Evolutionary conservation across 2,113 vertebrate genomes (phyloP).

Genomic region (Pluvialis apricaria): DNA sequence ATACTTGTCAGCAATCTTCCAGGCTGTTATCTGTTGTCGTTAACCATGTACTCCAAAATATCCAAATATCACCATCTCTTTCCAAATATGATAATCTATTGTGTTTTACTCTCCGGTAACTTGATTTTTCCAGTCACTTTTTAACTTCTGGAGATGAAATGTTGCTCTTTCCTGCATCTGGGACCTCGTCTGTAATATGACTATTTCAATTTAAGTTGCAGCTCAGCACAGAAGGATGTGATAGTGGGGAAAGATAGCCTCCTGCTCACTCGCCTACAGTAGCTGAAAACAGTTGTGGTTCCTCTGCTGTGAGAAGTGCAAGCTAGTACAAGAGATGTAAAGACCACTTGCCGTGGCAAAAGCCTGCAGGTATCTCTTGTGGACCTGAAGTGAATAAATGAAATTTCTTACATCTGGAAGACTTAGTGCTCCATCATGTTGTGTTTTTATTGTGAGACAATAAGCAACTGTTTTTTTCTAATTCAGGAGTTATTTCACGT

Average conservation of each 20-base stretch:
- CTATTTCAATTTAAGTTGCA: background rate
- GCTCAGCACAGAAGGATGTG: background rate
- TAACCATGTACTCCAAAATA: background rate
- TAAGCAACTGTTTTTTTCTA: background rate
- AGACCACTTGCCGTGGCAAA: background rate
- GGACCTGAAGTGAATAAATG: background rate
- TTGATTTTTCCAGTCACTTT: background rate
- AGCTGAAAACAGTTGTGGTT: background rate
- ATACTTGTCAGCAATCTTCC: background rate
- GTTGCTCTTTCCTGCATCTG: background rate
- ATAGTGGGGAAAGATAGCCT: background rate
- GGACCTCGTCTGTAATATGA: background rate
- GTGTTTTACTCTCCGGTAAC: background rate
- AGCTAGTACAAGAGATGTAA: background rate
- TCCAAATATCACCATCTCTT: background rate
- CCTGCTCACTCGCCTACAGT: background rate
- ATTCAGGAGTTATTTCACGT: background rate
- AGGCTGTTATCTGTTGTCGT: background rate
- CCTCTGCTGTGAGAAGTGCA: background rate
- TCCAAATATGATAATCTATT: background rate
- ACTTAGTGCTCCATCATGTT: background rate
- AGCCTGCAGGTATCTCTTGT: background rate
- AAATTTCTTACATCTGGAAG: background rate
- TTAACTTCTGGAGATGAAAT: background rate
- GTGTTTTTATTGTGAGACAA: background rate